Base-by-base conservation (phyloP, 2,113 vertebrate species). In the Varanus komodoensis region DNA sequence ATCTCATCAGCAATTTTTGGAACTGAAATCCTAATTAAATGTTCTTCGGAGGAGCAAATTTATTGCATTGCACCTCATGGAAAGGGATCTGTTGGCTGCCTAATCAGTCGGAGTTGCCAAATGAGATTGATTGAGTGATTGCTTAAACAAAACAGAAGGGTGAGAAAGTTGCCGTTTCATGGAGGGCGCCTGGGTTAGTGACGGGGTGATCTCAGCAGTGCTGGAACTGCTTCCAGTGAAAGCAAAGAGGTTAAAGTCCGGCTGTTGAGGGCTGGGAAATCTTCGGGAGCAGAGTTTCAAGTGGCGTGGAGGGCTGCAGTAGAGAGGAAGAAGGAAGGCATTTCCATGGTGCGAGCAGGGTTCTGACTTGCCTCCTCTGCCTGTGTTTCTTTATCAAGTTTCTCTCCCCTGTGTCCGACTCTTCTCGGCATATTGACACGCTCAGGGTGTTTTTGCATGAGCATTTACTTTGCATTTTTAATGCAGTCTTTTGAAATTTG, bases 31-130 rank as follows among this genome's bases (percentile, higher is more conserved):
- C 8, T n/a, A 14, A 92, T 54, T 89, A 15, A 15, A 85, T 95
- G 9, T 2, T 81, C 82, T 93, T 95, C 11, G 86, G 14, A 23
- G 44, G 61, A 64, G 61, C 61, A 64, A 8, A 21, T 25, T n/a
- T 79, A 23, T 90, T 79, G 21, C 89, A 27, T 73, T 94, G 91
- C 89, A 7, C 19, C 85, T 93, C n/a, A 93, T 93, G 89, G 90
- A 92, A 93, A 87, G 11, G 91, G 57, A 92, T 92, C 84, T 93
- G 84, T 54, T 91, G 94, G 88, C 89, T 84, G 93, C 23, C 73
- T 69, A 75, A 87, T 89, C 90, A 85, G 86, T 64, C 57, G 93
- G 89, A 95, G 91, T 90, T 96, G 94, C 84, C 82, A 89, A 87
- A 78, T 91, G 6, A 44, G 38, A 89, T 81, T 82, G 34, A 79